These are phyloP conservation scores for Synergus umbraculus DNA, from an alignment of 2,888 invertebrate species.

Conservation along the genomic window DNA sequence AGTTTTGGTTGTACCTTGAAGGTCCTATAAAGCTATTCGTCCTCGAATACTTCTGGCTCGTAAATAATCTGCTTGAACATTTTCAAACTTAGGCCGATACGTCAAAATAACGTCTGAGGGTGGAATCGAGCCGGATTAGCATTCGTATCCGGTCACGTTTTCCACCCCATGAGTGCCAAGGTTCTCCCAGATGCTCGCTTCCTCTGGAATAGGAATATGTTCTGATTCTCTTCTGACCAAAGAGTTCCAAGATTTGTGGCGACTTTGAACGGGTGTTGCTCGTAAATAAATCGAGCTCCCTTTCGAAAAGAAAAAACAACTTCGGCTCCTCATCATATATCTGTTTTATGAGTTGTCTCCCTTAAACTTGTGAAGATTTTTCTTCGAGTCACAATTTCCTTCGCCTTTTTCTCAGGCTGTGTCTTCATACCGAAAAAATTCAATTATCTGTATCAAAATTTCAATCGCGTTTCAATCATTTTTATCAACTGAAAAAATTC, in stretches of 20 bases:
- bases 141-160: constrained; percentile 52
- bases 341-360: background rate
- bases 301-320: background rate
- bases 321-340: background rate
- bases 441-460: no score
- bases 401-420: no score
- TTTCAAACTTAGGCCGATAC: constrained; percentile 54
- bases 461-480: no score
- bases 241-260: constrained; percentile 37
- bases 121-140: constrained; percentile 54
- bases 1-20: constrained; percentile 46
- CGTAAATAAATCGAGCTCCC: constrained; percentile 50
- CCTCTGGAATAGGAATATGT: constrained; percentile 14
- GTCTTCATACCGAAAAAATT: no score
- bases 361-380: background rate
- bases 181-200: constrained; percentile 9
- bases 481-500: no score
- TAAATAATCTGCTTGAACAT: constrained; percentile 60
- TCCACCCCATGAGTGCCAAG: constrained; percentile 39
- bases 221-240: constrained; percentile 40
- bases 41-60: constrained; percentile 62
- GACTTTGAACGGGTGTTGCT: constrained; percentile 28
- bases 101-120: constrained; percentile 55
- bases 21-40: constrained; percentile 45
- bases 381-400: background rate